Evolutionary conservation across 2,888 invertebrate genomes (phyloP), one percentile per base, ranked within the genome.

Genomic region (Crioceris asparagi): DNA sequence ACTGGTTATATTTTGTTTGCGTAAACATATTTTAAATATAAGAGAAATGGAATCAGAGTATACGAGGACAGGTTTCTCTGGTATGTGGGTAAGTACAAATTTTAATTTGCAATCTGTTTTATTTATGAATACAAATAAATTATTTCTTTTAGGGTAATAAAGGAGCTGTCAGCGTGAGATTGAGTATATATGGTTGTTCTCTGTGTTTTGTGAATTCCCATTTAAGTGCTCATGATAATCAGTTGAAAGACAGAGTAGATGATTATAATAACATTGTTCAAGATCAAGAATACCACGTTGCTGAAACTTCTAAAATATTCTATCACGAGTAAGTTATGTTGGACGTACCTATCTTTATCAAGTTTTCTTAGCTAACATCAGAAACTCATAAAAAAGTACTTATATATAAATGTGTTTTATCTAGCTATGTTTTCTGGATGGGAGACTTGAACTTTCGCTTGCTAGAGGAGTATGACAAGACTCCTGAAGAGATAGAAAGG

Each of bases 271-370:
- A 77, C 17, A 91, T 94, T 43, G 68, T 94, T 27, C 80, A 82
- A 49, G 77, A 80, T 49, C 92, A 92, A 62, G 71, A 73, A 37
- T 93, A 88, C 57, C 79, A 81, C 53, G 77, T 79, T 11, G 67
- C 70, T 25, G 82, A 84, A 55, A 87, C 86, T 17, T 72, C 77
- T 6, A 83, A 83, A 56, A 91, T 96, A 50, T 73, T 91, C 48
- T 91, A 80, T 60, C 93, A 94, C 58, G 94, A 94, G 83, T 94
- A 65, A 77, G 78, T 64, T 11, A n/a, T n/a, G n/a, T n/a, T n/a
- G n/a, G n/a, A n/a, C n/a, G n/a, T n/a, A n/a, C n/a, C n/a, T n/a
- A n/a, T n/a, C n/a, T n/a, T n/a, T n/a, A n/a, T n/a, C n/a, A n/a
- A n/a, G n/a, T n/a, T n/a, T n/a, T n/a, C n/a, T n/a, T n/a, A n/a